Base-by-base conservation (phyloP, 2,888 invertebrate genomes). In the Pristionchus arcanus region DNA sequence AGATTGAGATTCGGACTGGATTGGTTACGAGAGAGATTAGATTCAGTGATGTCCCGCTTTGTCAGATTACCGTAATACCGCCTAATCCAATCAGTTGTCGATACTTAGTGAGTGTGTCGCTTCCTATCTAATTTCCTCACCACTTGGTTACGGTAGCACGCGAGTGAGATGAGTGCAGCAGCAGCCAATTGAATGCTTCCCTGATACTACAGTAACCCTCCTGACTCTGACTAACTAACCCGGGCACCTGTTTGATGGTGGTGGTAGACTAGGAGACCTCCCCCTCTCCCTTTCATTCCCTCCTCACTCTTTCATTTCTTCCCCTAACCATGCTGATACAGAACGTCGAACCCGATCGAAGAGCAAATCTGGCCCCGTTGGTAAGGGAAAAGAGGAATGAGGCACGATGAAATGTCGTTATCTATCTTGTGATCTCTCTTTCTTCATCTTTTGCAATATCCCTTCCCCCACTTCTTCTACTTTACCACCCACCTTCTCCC, bases 331-430 rank as follows among this genome's bases (percentile, higher is more conserved):
- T 53, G 83, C 87, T 89, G 21, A 71, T 91, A 89, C 90, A 91
- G 92, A 91, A 86, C 91, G 91, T 53, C 91, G 91, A 81, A 90
- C 91, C 42, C 91, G 91, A 84, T 90, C 91, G 84, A 90, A 88
- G 77, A 88, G 88, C 88, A 88, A 84, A 68, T 66, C 59, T 15
- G 68, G 83, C 49, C 83, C 84, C 63, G 84, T 49, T 63, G 81
- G 84, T 89, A 84, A 89, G 89, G 28, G 81, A 81, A 81, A 81
- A 13, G n/a, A 28, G 49, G 16, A 53, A 81, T 81, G 53, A 81
- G 53, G 81, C 81, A 81, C 81, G 81, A 81, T 34, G 53, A 81
- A 81, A 81, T 81, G 81, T 81, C 49, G 81, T 81, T 28, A n/a
- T 49, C 81, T 81, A 81, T 81, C 81, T 81, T 53, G 81, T 81